Percentiles rank a stretch among this genome's conserved stretches.
phyloP scores from a whole-genome alignment of 1,140 invertebrate genomes.

The Cydia splendana region DNA sequence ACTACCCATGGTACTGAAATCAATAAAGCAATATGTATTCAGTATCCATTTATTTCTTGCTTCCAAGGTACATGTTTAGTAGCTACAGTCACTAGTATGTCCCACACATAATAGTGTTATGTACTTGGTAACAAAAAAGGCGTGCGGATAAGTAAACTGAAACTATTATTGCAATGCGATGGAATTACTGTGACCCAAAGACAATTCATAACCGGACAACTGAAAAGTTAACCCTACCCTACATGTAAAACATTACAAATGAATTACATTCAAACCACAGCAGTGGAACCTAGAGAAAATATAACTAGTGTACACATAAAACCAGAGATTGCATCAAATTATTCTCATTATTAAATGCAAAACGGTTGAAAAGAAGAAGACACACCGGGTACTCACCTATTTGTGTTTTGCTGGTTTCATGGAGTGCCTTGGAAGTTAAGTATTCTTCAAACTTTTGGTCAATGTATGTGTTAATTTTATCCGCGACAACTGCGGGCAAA shows the following conservation, averaged over 20 bases:
- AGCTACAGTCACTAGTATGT: background rate
- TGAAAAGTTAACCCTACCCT: constrained; percentile 34
- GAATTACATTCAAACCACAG: background rate
- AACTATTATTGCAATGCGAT: background rate
- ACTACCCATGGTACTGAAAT: too few species aligned
- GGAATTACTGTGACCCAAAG: background rate
- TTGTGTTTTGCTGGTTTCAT: constrained; percentile 82
- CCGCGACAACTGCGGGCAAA: constrained; percentile 57
- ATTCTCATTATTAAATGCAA: constrained; percentile 4
- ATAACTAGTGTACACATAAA: background rate
- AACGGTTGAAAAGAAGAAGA: constrained; percentile 18
- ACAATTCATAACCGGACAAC: background rate
- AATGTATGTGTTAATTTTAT: constrained; percentile 83
- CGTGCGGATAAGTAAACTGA: background rate
- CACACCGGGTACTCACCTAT: constrained; percentile 79
- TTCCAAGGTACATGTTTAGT: background rate
- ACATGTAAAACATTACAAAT: constrained; percentile 8
- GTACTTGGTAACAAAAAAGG: background rate
- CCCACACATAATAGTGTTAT: background rate
- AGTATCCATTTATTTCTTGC: too few species aligned
- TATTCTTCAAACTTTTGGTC: constrained; percentile 85
- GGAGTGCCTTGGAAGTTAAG: constrained; percentile 85
- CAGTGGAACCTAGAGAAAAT: background rate
- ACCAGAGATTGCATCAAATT: background rate
- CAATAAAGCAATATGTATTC: too few species aligned